Evolutionary conservation across 2,888 invertebrate species (phyloP).

Genomic region (Zootermopsis nevadensis): DNA sequence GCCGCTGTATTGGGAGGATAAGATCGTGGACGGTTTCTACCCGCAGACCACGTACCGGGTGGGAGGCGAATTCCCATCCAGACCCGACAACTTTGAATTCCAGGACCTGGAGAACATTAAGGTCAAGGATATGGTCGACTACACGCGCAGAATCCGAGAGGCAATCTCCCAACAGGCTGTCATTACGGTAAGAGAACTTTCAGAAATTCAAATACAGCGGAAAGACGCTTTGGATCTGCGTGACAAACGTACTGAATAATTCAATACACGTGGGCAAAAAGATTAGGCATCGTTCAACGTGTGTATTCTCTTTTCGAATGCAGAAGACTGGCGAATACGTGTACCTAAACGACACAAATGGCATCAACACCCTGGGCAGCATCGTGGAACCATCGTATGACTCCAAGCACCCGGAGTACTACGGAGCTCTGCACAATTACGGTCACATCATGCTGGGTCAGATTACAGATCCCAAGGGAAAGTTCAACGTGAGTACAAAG

Average conservation of each 20-base stretch:
- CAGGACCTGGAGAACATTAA: slow-evolving; percentile 63
- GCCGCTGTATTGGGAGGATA: slow-evolving; percentile 66
- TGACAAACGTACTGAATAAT: background rate
- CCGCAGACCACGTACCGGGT: slow-evolving; percentile 69
- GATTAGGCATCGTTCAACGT: background rate
- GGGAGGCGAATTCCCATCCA: slow-evolving; percentile 68
- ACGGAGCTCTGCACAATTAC: slow-evolving; percentile 57
- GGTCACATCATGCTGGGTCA: slow-evolving; percentile 69
- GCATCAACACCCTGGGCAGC: slow-evolving; percentile 56
- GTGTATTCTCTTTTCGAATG: background rate
- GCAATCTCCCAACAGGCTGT: slow-evolving; percentile 62
- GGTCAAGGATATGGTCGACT: slow-evolving; percentile 62
- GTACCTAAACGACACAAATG: slow-evolving; percentile 44
- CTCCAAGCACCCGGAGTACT: slow-evolving; percentile 55
- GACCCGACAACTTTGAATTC: slow-evolving; percentile 65
- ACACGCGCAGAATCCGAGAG: slow-evolving; percentile 69
- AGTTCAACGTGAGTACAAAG: slow-evolving; percentile 56
- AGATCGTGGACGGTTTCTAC: slow-evolving; percentile 62
- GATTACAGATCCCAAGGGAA: slow-evolving; percentile 58
- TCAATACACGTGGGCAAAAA: too few relatives aligned
- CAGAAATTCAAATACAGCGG: too few relatives aligned
- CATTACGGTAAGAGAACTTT: slow-evolving; percentile 39
- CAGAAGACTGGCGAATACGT: slow-evolving; percentile 42
- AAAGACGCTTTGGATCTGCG: too few relatives aligned
- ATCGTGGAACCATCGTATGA: slow-evolving; percentile 59